A percentile compares a stretch with the other conserved stretches of the same genome.
Conservation (phyloP, 2,888 invertebrate species). For the Andrena haemorrhoa region DNA sequence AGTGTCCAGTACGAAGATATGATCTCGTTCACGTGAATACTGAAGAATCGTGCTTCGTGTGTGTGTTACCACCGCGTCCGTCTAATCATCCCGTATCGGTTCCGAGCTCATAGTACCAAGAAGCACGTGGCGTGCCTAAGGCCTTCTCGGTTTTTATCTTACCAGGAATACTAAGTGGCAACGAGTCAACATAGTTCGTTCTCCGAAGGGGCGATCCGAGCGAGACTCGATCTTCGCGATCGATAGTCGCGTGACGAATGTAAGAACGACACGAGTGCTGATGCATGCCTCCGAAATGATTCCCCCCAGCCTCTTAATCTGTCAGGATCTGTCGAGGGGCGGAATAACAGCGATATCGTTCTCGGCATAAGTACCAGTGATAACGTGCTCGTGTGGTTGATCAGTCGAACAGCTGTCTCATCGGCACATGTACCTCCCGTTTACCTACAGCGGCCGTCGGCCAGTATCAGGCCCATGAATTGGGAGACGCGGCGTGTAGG, state of each 20-base stretch:
- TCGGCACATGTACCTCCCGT: slow-evolving; percentile 19
- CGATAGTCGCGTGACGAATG: slow-evolving; percentile 37
- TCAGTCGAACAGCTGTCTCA: slow-evolving; percentile 35
- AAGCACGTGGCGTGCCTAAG: slow-evolving; percentile 54
- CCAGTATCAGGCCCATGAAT: not conserved
- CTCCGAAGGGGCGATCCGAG: not conserved
- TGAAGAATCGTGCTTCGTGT: slow-evolving; percentile 25
- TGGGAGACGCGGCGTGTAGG: not conserved
- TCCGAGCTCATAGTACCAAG: slow-evolving; percentile 26
- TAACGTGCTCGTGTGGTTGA: not conserved
- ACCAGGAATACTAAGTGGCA: not conserved
- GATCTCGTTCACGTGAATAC: slow-evolving; percentile 32
- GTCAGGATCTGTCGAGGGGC: not conserved
- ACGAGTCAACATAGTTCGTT: not conserved
- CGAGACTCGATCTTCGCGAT: slow-evolving; percentile 43
- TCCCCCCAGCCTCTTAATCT: not conserved
- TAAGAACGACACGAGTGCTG: slow-evolving; percentile 38
- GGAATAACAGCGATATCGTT: slow-evolving; percentile 36
- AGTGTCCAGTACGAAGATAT: slow-evolving; percentile 20
- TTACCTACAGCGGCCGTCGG: slow-evolving; percentile 9
- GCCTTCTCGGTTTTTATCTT: slow-evolving; percentile 29
- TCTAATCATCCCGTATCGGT: slow-evolving; percentile 14
- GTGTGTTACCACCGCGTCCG: slow-evolving; percentile 29
- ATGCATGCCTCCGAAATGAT: slow-evolving; percentile 24
- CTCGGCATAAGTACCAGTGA: slow-evolving; percentile 35